Percentiles rank a stretch among this genome's conserved stretches.
phyloP scores from a whole-genome alignment of 2,888 invertebrate genomes.

The Neelides folsomi region DNA sequence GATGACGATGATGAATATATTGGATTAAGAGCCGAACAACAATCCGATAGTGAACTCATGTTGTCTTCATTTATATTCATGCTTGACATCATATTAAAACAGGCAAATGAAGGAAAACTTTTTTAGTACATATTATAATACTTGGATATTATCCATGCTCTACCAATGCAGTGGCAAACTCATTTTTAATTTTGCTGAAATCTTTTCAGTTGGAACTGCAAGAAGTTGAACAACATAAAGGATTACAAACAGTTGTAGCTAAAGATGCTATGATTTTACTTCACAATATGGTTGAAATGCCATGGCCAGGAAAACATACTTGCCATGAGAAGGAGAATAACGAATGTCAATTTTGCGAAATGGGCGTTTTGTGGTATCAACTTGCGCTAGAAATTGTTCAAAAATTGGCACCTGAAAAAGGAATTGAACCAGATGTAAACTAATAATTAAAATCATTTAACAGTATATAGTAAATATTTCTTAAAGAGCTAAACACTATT shows the following conservation, averaged over 20 bases:
- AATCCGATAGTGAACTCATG: conserved; percentile 58
- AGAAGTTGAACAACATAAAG: conserved; percentile 66
- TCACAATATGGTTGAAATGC: conserved; percentile 57
- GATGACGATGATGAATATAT: conserved; percentile 48
- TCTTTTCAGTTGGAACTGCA: conserved; percentile 60
- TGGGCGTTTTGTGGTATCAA: conserved; percentile 89
- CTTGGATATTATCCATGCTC: not conserved
- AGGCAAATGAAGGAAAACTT: conserved; percentile 44
- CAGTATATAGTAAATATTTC: not conserved
- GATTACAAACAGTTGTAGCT: conserved; percentile 59
- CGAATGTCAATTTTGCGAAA: conserved; percentile 85
- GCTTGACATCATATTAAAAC: conserved; percentile 87
- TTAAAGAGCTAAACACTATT: not conserved
- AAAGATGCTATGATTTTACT: conserved; percentile 60
- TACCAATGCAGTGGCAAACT: not conserved
- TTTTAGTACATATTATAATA: not conserved
- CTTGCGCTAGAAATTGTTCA: conserved; percentile 64
- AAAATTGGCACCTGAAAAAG: conserved; percentile 60
- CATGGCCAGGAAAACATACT: conserved; percentile 52
- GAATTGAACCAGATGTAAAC: conserved; percentile 61
- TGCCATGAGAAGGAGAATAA: conserved; percentile 43
- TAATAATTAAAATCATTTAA: not conserved
- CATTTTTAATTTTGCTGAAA: conserved; percentile 1
- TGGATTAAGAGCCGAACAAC: conserved; percentile 51
- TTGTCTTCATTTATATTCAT: conserved; percentile 91